Base-by-base conservation (phyloP, 2,113 vertebrate species). In the Tursiops truncatus region DNA sequence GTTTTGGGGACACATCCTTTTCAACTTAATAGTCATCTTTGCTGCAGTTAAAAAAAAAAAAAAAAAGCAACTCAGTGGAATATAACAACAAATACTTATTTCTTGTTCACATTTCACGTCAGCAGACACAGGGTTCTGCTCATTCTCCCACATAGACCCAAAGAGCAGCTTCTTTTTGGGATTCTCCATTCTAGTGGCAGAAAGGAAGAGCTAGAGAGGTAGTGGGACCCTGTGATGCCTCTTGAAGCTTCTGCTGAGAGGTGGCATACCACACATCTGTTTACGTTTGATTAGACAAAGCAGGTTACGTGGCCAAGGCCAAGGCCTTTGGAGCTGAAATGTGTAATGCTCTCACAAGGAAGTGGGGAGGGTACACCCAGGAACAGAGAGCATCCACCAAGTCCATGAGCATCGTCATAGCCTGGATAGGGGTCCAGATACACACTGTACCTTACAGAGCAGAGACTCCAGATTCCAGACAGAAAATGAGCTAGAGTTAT, bases 21-120 rank as follows among this genome's bases (percentile, higher is more conserved):
- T 79, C 62, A 82, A 50, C 80, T 95, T 79, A 74, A 74, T 79
- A 94, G 84, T 87, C 68, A 80, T 93, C 47, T 95, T 89, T 50
- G 31, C 26, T 88, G 9, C 50, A 92, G 33, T 86, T 82, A 20
- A 3, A 87, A 87, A 91, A 1, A 65, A 36, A 36, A 36, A 23
- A 67, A 84, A 71, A 15, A 71, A 80, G 65, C 9, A 31, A 31
- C 36, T 87, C 20, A 36, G 25, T 47, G 83, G 60, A 95, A 26
- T 58, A 83, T 73, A 84, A 91, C 23, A 92, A 65, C 31, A 68
- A 87, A 65, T 67, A 76, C 8, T 94, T 91, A n/a, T 68, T 97
- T 95, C 50, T 91, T 33, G 23, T n/a, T 94, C 56, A 15, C 26
- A 93, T 94, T 93, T 89, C 63, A 84, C 65, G 74, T 86, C 76